Evolutionary conservation across 2,888 invertebrate species (phyloP).

Genomic region (Neoascia interrupta): DNA sequence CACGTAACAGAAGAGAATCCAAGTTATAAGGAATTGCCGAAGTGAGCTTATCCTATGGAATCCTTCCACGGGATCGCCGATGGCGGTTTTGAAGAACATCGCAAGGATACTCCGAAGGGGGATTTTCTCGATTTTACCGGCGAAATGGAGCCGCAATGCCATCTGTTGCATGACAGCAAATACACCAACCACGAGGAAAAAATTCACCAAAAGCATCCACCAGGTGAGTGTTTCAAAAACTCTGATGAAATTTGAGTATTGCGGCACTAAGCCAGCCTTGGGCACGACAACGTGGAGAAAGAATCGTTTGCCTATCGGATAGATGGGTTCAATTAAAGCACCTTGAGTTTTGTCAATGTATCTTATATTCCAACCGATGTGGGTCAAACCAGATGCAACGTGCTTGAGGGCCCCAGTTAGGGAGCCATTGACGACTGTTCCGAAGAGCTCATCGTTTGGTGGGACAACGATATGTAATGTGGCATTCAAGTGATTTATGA

Average conservation of each 20-base stretch:
- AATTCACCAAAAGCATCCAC: slow-evolving; percentile 59
- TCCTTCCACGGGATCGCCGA: slow-evolving; percentile 73
- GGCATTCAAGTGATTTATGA: slow-evolving; percentile 74
- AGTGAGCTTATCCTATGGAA: slow-evolving; percentile 73
- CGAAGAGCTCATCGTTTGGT: slow-evolving; percentile 73
- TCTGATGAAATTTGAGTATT: slow-evolving; percentile 74
- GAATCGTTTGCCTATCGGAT: slow-evolving; percentile 73
- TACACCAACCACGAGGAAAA: slow-evolving; percentile 1
- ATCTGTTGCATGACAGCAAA: slow-evolving; percentile 17
- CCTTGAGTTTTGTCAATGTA: slow-evolving; percentile 70
- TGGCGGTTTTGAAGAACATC: slow-evolving; percentile 73
- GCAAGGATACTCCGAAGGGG: slow-evolving; percentile 68
- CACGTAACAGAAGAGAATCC: slow-evolving; percentile 77
- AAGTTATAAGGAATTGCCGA: slow-evolving; percentile 74
- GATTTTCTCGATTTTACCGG: background rate
- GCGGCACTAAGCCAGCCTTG: slow-evolving; percentile 73
- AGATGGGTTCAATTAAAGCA: slow-evolving; percentile 73
- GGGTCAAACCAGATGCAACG: slow-evolving; percentile 71
- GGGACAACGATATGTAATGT: slow-evolving; percentile 73
- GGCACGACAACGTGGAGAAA: slow-evolving; percentile 75
- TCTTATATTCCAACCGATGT: slow-evolving; percentile 75
- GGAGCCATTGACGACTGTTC: slow-evolving; percentile 72
- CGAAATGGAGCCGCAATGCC: slow-evolving; percentile 4
- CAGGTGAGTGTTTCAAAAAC: slow-evolving; percentile 73
- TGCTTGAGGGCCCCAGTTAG: slow-evolving; percentile 73